Base-by-base conservation (phyloP, 2,888 invertebrate genomes). In the Masnerella sp. region DNA sequence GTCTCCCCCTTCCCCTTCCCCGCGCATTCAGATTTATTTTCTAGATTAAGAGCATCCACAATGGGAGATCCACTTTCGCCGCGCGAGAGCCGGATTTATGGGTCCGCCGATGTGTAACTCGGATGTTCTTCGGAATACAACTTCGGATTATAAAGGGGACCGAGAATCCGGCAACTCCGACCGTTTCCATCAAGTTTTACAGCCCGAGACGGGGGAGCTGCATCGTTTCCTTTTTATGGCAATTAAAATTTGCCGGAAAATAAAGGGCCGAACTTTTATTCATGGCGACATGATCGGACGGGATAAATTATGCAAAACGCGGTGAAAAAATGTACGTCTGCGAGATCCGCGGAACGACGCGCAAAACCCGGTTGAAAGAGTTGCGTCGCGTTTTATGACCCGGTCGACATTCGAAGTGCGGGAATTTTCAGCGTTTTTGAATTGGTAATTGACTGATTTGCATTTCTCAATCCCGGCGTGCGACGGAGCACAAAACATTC, bases 381-480 rank as follows among this genome's bases (percentile, higher is more conserved):
- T 47, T 38, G 45, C 32, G 14, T 43, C 30, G 18, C 15, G 43
- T 28, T 68, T 54, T 62, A 59, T 52, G 43, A 38, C 34, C 36
- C 51, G 38, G 52, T 2, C 15, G 32, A 30, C 42, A 65, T 36
- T 45, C 54, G 12, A 56, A 59, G 59, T 51, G 47, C 54, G 43
- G 45, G 49, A 65, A 72, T 72, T 65, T 51, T 64, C 14, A 56
- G 47, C 51, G 72, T 77, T 77, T 78, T 79, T 76, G 78, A 78
- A 78, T 79, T 78, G 77, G 75, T 79, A 78, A 78, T 76, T 74
- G 64, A 52, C 32, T 12, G 56, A 74, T 74, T 74, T 74, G 68
- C 73, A 74, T 68, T 74, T 64, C 56, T 58, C 45, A 52, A 64
- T 64, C 36, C 68, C 28, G 65, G 12, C 20, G 52, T 40, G 65